A percentile compares a stretch with the other conserved stretches of the same genome.
phyloP scores from a whole-genome alignment of 2,113 vertebrate genomes.

The Brachyhypopomus occidentalis region DNA sequence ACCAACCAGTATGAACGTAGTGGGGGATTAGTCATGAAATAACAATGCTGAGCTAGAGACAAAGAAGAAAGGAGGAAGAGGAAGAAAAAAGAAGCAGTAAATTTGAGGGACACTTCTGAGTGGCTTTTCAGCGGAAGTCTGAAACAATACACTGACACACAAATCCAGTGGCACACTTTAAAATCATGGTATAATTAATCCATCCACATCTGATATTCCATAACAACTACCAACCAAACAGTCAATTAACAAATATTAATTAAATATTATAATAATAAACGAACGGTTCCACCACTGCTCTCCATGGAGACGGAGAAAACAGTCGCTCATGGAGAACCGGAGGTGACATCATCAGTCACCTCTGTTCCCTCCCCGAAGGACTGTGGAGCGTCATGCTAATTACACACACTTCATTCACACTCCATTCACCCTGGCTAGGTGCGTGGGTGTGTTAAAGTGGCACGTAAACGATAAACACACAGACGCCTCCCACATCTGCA shows the following conservation, averaged over 20 bases:
- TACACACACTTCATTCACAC: conserved; percentile 34
- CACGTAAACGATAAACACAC: conserved; percentile 34
- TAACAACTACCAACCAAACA: conserved; percentile 3
- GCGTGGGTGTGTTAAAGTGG: conserved; percentile 31
- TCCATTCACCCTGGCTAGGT: conserved; percentile 9
- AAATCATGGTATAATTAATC: neutral
- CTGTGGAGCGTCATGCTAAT: conserved; percentile 13
- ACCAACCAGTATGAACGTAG: neutral
- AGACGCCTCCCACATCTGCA: conserved; percentile 17
- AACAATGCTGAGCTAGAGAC: conserved; percentile 16
- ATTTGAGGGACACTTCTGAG: neutral
- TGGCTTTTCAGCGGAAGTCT: neutral
- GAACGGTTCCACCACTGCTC: neutral
- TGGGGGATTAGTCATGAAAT: conserved; percentile 29
- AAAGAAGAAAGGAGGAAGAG: neutral
- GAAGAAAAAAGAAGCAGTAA: neutral
- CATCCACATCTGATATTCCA: neutral
- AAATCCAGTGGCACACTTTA: neutral
- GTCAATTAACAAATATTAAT: neutral
- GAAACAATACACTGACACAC: neutral
- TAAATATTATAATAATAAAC: neutral
- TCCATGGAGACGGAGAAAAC: neutral
- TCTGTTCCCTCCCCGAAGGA: conserved; percentile 15
- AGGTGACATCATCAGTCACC: conserved; percentile 20
- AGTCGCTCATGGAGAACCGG: neutral